Evolutionary conservation across 2,113 vertebrate genomes (phyloP).

Genomic region (Trematomus loennbergii): DNA sequence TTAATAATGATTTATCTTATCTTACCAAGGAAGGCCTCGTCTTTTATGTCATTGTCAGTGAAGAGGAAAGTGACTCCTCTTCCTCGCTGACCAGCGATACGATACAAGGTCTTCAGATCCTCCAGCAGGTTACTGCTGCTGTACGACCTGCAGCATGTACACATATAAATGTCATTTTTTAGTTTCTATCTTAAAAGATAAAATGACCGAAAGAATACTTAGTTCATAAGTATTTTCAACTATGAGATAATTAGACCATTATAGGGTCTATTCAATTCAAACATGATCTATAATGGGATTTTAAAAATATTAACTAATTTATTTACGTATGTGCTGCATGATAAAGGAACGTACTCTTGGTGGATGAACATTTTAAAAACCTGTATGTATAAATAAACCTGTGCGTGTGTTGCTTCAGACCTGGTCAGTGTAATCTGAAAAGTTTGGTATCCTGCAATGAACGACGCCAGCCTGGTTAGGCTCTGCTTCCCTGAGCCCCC

Average conservation of each 20-base stretch:
- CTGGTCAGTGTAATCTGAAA: conserved; percentile 95
- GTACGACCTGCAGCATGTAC: conserved; percentile 81
- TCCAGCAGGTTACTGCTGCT: conserved; percentile 87
- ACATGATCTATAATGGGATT: too few relatives aligned
- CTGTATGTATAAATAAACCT: neutral
- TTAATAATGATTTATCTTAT: too few relatives aligned
- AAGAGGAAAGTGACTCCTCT: conserved; percentile 88
- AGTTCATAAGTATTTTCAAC: too few relatives aligned
- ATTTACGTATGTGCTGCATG: too few relatives aligned
- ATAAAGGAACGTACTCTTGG: too few relatives aligned
- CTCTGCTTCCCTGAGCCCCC: conserved; percentile 98
- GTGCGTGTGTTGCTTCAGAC: conserved; percentile 73
- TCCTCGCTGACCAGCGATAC: conserved; percentile 86
- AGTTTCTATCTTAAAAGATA: too few relatives aligned
- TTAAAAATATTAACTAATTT: too few relatives aligned
- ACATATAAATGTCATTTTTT: too few relatives aligned
- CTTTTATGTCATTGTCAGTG: conserved; percentile 89
- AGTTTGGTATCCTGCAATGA: conserved; percentile 92
- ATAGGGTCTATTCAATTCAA: too few relatives aligned
- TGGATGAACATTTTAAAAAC: too few relatives aligned
- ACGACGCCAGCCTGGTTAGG: conserved; percentile 92
- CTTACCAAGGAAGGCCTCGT: conserved; percentile 86
- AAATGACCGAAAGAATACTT: too few relatives aligned
- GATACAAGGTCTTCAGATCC: conserved; percentile 88
- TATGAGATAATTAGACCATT: too few relatives aligned